Conservation (phyloP, 2,888 invertebrate genomes). For the Stomorhina lunata region DNA sequence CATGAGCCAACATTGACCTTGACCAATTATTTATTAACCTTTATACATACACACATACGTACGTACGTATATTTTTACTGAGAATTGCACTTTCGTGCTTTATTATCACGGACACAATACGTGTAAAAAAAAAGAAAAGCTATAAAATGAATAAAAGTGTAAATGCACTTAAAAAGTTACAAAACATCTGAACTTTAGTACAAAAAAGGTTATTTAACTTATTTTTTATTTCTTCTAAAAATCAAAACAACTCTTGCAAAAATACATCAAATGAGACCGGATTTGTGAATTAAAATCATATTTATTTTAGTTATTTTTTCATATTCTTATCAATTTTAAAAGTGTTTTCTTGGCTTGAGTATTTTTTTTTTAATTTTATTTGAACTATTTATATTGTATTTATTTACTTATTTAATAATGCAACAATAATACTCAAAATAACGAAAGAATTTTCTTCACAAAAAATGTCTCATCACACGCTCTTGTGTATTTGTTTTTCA, state of each 20-base stretch:
- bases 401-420: not conserved
- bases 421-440: not conserved
- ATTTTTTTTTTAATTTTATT: not conserved
- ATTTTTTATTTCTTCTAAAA: no score
- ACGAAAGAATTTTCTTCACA: conserved; percentile 3
- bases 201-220: not conserved
- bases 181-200: not conserved
- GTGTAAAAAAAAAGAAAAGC: not conserved
- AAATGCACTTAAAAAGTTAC: not conserved
- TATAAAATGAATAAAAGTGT: not conserved
- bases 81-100: conserved; percentile 17
- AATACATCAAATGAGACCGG: not conserved
- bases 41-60: not conserved
- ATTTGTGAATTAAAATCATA: conserved; percentile 21
- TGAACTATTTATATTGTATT: not conserved
- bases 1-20: conserved; percentile 24
- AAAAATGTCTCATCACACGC: conserved; percentile 33
- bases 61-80: not conserved
- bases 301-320: not conserved
- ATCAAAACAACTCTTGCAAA: not conserved
- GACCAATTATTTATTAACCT: conserved; percentile 8
- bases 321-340: conserved; percentile 25
- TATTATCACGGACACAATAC: not conserved
- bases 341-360: no score
- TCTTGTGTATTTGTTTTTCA: conserved; percentile 14